These are phyloP conservation scores for Sarcophaga caerulescens DNA, from an alignment of 2,888 invertebrate genomes.

Conservation along the genomic window DNA sequence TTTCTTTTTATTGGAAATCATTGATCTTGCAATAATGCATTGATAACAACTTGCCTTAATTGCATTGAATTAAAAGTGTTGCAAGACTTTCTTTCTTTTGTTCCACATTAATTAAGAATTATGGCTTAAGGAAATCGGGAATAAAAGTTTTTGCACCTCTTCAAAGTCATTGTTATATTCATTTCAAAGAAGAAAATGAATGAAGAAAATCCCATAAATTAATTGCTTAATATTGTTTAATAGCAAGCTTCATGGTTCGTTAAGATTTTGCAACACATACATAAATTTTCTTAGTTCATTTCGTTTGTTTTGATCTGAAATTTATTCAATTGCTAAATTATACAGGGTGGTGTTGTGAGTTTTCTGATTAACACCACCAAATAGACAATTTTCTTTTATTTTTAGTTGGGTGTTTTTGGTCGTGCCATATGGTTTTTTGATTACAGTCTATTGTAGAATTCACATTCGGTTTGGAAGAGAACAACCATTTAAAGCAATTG, in stretches of 20 bases:
- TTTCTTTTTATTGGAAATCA: slow-evolving; percentile 18
- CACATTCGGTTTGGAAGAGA: slow-evolving; percentile 22
- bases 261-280: slow-evolving; percentile 50
- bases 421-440: slow-evolving; percentile 19
- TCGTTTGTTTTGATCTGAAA: slow-evolving; percentile 39
- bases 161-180: background rate
- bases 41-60: slow-evolving; percentile 48
- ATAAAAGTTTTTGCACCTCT: slow-evolving; percentile 44
- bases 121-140: slow-evolving; percentile 42
- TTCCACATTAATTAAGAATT: slow-evolving; percentile 65
- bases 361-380: slow-evolving; percentile 20
- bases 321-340: slow-evolving; percentile 52
- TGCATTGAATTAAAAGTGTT: slow-evolving; percentile 40
- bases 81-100: slow-evolving; percentile 16
- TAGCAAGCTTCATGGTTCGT: slow-evolving; percentile 68
- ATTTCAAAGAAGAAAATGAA: no score
- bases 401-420: slow-evolving; percentile 20
- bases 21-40: no score
- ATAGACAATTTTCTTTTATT: background rate
- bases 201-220: slow-evolving; percentile 60
- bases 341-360: slow-evolving; percentile 21
- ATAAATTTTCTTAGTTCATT: slow-evolving; percentile 7
- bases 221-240: slow-evolving; percentile 64
- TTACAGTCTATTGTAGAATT: slow-evolving; percentile 1
- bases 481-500: no score